Percentiles rank a stretch among this genome's conserved stretches.
Evolutionary conservation across 2,797 vertebrate species (phyloP).

Genomic region (Cossypha heuglini): DNA sequence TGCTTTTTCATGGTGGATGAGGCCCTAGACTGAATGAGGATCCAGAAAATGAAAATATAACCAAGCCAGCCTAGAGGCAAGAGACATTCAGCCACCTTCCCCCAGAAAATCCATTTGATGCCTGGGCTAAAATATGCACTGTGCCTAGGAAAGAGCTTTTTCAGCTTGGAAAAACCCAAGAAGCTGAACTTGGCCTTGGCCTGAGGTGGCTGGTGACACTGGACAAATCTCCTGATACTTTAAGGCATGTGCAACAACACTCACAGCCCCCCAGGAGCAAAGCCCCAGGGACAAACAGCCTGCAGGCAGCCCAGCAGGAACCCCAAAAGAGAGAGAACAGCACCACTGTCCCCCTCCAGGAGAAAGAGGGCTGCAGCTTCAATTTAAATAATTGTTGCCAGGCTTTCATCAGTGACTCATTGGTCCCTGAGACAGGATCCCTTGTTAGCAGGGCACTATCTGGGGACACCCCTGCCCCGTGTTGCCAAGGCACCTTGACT

Average conservation of each 20-base stretch:
- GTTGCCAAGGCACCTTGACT: not conserved
- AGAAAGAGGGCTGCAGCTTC: not conserved
- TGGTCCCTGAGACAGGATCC: not conserved
- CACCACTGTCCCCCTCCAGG: accelerated
- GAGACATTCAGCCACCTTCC: accelerated
- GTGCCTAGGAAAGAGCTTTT: not conserved
- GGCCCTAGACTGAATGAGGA: not conserved
- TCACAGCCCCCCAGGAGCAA: not conserved
- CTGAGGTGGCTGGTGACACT: not conserved
- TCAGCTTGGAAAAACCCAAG: not conserved
- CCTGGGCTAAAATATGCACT: not conserved
- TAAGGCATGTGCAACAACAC: not conserved
- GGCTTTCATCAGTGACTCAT: not conserved
- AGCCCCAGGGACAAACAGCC: not conserved
- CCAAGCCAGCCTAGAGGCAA: not conserved
- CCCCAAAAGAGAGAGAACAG: not conserved
- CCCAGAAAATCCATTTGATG: not conserved
- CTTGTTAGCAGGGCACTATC: not conserved
- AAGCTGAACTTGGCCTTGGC: not conserved
- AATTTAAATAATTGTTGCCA: not conserved
- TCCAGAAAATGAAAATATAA: not conserved
- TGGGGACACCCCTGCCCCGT: not conserved
- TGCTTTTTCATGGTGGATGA: not conserved
- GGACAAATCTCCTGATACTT: not conserved
- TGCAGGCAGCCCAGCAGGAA: not conserved